Percentiles rank a stretch among this genome's conserved stretches.
phyloP scores from a whole-genome alignment of 2,113 vertebrate species.

The Serilophus lunatus region DNA sequence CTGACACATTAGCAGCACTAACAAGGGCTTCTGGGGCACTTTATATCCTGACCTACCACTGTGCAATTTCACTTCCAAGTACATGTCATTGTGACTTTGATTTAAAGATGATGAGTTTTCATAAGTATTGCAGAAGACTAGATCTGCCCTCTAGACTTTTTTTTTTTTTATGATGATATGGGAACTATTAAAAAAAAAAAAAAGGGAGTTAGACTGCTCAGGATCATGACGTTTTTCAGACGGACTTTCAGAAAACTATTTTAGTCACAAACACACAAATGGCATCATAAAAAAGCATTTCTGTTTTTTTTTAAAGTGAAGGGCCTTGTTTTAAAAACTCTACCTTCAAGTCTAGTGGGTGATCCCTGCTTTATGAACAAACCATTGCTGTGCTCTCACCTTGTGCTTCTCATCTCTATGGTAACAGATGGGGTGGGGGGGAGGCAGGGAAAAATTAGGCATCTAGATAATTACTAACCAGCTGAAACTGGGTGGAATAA shows the following conservation, averaged over 20 bases:
- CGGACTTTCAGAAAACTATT: neutral
- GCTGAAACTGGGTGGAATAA: neutral
- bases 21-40: neutral
- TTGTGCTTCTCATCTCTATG: neutral
- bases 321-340: neutral
- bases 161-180: neutral
- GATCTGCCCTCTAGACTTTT: neutral
- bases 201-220: neutral
- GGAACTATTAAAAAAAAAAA: neutral
- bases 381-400: neutral
- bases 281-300: neutral
- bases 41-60: neutral
- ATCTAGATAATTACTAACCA: neutral
- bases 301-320: neutral
- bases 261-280: neutral
- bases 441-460: neutral
- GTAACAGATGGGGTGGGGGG: neutral
- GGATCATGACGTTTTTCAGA: neutral
- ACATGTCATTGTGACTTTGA: rapidly evolving
- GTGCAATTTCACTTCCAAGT: neutral
- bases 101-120: neutral
- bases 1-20: neutral
- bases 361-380: neutral
- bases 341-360: neutral
- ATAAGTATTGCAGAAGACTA: neutral